Conservation (phyloP, 2,113 vertebrate species). For the Laticauda colubrina region DNA sequence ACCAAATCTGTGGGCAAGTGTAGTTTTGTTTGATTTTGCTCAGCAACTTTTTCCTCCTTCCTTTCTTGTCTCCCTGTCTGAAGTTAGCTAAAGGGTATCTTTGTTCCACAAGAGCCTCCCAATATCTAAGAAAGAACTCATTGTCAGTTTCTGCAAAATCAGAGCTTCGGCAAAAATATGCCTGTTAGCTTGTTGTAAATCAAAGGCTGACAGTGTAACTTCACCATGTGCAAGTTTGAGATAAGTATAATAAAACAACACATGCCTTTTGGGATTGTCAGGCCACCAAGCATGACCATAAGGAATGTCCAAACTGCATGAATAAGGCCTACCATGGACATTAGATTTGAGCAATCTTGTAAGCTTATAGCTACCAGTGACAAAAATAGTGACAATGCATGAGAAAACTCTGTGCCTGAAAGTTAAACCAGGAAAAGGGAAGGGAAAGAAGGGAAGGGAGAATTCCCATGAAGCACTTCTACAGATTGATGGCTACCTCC, state of each 20-base stretch:
- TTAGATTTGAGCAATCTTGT: too few relatives aligned
- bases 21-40: slow-evolving; percentile 58
- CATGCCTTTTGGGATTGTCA: neutral
- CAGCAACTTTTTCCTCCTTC: slow-evolving; percentile 26
- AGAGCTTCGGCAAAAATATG: slow-evolving; percentile 39
- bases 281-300: neutral
- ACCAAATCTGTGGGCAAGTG: slow-evolving; percentile 56
- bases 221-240: neutral
- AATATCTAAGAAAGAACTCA: slow-evolving; percentile 45
- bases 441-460: neutral
- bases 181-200: neutral
- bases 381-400: neutral
- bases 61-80: slow-evolving; percentile 5
- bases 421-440: neutral
- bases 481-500: too few relatives aligned
- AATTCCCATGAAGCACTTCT: too few relatives aligned
- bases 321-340: neutral
- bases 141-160: slow-evolving; percentile 50
- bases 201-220: neutral
- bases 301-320: neutral
- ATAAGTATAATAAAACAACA: slow-evolving; percentile 10
- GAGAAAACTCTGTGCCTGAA: neutral
- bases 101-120: slow-evolving; percentile 53
- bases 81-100: slow-evolving; percentile 59
- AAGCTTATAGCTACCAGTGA: rapidly evolving